Evolutionary conservation across 2,888 invertebrate genomes (phyloP).

Genomic region (Polydrusus tereticollis): DNA sequence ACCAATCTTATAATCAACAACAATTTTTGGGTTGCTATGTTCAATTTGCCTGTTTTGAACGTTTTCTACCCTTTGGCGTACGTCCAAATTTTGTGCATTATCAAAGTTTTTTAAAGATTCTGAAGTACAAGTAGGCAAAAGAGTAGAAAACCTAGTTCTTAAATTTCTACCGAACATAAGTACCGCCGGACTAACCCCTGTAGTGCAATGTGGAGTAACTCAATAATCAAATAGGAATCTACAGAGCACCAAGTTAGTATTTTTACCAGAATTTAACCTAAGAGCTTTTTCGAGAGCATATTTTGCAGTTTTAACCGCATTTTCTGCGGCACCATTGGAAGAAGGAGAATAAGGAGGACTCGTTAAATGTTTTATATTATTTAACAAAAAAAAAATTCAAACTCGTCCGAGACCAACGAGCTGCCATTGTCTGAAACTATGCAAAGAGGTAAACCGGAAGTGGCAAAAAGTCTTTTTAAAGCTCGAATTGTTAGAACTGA

Average conservation of each 20-base stretch:
- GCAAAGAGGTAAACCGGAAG: no score
- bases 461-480: no score
- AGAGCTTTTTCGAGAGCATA: constrained; percentile 44
- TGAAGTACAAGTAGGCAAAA: not conserved
- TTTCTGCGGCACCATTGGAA: constrained; percentile 52
- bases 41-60: constrained; percentile 35
- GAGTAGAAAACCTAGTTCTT: no score
- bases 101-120: not conserved
- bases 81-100: not conserved
- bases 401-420: constrained; percentile 47
- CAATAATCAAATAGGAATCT: constrained; percentile 47
- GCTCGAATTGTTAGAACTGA: no score
- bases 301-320: constrained; percentile 49
- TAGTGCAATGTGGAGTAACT: constrained; percentile 40
- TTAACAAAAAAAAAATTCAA: constrained; percentile 19
- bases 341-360: not conserved
- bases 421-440: constrained; percentile 49
- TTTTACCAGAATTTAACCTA: constrained; percentile 21
- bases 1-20: constrained; percentile 23
- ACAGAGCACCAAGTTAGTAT: constrained; percentile 36
- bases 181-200: constrained; percentile 31
- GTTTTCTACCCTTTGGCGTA: constrained; percentile 23
- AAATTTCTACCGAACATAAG: constrained; percentile 4
- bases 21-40: constrained; percentile 19
- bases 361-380: constrained; percentile 23